These are phyloP conservation scores for Polypedilum pembai DNA, from an alignment of 1,140 invertebrate genomes.

Conservation along the genomic window DNA sequence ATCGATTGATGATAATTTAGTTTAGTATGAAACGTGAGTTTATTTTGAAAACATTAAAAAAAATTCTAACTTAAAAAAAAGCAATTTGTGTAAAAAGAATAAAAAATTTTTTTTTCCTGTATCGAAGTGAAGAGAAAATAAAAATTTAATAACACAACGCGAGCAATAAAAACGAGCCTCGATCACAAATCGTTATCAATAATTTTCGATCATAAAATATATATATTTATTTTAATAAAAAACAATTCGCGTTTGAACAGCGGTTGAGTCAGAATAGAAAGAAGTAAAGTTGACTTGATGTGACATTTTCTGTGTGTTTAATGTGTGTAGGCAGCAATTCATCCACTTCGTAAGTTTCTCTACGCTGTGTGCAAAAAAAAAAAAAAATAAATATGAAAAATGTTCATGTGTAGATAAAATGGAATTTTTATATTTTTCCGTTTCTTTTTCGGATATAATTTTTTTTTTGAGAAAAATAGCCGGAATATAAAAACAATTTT, in stretches of 20 bases:
- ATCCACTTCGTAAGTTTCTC: slow-evolving; percentile 3
- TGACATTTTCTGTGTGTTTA: neutral
- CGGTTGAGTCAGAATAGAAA: no score
- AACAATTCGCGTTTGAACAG: neutral
- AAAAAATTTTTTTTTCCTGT: neutral
- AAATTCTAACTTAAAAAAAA: neutral
- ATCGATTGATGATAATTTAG: neutral
- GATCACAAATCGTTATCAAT: slow-evolving; percentile 18
- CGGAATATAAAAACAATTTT: slow-evolving; percentile 20
- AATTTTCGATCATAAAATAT: slow-evolving; percentile 1
- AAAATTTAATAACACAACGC: neutral
- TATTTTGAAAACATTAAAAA: slow-evolving; percentile 24
- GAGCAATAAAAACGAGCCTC: slow-evolving; percentile 10
- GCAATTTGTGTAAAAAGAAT: neutral
- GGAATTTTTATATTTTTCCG: slow-evolving; percentile 21
- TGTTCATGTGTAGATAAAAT: slow-evolving; percentile 22
- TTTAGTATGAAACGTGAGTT: slow-evolving; percentile 22
- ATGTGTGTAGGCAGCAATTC: slow-evolving; percentile 16
- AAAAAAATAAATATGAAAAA: neutral
- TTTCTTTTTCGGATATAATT: neutral
- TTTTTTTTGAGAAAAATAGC: slow-evolving; percentile 6
- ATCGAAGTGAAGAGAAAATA: neutral
- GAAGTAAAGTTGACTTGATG: neutral
- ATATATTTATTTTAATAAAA: slow-evolving; percentile 1
- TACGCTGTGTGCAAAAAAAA: slow-evolving; percentile 1